Evolutionary conservation across 1,140 invertebrate species (phyloP).

Genomic region (Scaptomyza graminum): DNA sequence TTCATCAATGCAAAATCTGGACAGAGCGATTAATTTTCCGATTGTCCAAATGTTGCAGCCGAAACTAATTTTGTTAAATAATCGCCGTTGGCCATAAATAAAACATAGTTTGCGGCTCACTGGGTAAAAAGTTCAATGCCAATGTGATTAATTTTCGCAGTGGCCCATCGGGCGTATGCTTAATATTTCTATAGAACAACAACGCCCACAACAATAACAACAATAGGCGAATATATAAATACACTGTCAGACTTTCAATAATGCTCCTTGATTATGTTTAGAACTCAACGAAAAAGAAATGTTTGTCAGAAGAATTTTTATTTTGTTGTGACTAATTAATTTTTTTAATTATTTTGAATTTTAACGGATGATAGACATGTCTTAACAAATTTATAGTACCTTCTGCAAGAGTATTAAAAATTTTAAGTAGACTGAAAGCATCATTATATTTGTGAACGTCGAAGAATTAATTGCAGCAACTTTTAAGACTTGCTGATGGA

Average conservation of each 20-base stretch:
- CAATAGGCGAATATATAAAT: neutral
- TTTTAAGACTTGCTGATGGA: conserved; percentile 17
- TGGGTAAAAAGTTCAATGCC: conserved; percentile 72
- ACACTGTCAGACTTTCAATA: neutral
- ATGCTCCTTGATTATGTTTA: neutral
- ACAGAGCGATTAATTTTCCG: conserved; percentile 20
- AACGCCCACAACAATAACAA: conserved; percentile 30
- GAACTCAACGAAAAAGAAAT: neutral
- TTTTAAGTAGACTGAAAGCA: conserved; percentile 14
- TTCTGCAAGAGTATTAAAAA: neutral
- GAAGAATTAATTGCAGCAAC: conserved; percentile 1
- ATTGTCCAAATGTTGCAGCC: conserved; percentile 18
- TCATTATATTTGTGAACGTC: neutral
- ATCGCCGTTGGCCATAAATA: conserved; percentile 70
- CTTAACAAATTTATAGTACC: neutral
- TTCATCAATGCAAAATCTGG: conserved; percentile 49
- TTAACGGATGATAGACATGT: neutral
- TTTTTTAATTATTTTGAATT: neutral
- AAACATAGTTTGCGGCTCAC: conserved; percentile 49
- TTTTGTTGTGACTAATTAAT: neutral
- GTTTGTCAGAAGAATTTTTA: neutral
- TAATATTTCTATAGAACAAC: conserved; percentile 14
- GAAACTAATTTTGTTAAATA: conserved; percentile 51
- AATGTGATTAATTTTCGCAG: conserved; percentile 65
- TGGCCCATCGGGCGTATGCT: conserved; percentile 50